Evolutionary conservation across 2,888 invertebrate species (phyloP).

Genomic region (Reticulitermes lucifugus): DNA sequence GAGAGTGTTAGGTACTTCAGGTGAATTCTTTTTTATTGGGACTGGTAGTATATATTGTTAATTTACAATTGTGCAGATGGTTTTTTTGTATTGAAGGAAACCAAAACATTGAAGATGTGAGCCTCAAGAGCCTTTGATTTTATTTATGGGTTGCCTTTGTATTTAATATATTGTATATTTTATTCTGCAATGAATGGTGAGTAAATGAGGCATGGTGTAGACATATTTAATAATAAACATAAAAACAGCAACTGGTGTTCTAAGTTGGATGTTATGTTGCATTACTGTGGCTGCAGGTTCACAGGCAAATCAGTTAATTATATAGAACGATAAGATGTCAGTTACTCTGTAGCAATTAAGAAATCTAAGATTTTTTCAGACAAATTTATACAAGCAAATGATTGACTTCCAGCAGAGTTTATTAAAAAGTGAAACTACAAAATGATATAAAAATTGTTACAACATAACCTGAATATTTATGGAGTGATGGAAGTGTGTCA

Average conservation of each 20-base stretch:
- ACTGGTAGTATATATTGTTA: slow-evolving; percentile 34
- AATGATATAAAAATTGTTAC: slow-evolving; percentile 32
- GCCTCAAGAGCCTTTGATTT: slow-evolving; percentile 36
- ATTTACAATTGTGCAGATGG: slow-evolving; percentile 9
- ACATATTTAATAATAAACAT: slow-evolving; percentile 24
- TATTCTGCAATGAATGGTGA: slow-evolving; percentile 21
- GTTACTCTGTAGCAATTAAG: background rate
- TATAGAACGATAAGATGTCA: background rate
- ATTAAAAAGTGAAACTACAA: slow-evolving; percentile 9
- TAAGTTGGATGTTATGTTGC: slow-evolving; percentile 46
- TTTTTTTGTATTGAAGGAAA: slow-evolving; percentile 48
- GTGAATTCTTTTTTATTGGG: slow-evolving; percentile 19
- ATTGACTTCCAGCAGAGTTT: slow-evolving; percentile 27
- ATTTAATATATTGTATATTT: slow-evolving; percentile 42
- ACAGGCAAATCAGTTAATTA: background rate
- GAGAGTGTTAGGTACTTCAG: background rate
- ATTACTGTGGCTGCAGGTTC: slow-evolving; percentile 33
- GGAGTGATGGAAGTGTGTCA: slow-evolving; percentile 17
- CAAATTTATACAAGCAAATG: background rate
- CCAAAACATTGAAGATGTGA: slow-evolving; percentile 41
- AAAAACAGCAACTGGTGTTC: slow-evolving; percentile 29
- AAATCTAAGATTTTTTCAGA: background rate
- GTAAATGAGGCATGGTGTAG: slow-evolving; percentile 38
- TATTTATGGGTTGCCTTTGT: slow-evolving; percentile 36
- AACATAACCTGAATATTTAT: slow-evolving; percentile 3